Evolutionary conservation across 2,797 vertebrate genomes (phyloP).

Genomic region (Lacerta agilis): DNA sequence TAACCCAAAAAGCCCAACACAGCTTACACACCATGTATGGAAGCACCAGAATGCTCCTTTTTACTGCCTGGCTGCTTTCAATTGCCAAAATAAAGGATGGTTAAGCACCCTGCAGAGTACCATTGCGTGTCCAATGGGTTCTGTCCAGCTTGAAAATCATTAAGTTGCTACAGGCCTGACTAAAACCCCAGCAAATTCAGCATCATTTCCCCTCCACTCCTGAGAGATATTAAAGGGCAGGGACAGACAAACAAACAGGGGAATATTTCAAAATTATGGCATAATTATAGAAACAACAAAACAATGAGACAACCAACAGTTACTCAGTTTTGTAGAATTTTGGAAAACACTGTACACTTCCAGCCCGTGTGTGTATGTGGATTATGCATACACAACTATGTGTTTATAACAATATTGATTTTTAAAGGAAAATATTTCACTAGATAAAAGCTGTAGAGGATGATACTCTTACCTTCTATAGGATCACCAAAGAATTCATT

Average conservation of each 20-base stretch:
- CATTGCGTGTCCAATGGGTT: not conserved
- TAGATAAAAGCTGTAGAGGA: slow-evolving; percentile 28
- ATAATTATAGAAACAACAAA: not conserved
- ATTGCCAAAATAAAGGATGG: not conserved
- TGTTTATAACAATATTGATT: slow-evolving; percentile 22
- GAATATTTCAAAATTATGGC: not conserved
- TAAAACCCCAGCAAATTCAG: not conserved
- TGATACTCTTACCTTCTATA: slow-evolving; percentile 84
- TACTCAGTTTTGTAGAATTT: not conserved
- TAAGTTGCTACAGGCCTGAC: not conserved
- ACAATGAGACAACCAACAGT: not conserved
- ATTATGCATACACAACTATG: not conserved
- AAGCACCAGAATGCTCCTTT: not conserved
- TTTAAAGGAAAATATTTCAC: slow-evolving; percentile 30
- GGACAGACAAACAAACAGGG: not conserved
- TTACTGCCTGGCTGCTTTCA: not conserved
- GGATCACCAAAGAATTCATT: slow-evolving; percentile 96
- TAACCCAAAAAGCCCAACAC: not conserved
- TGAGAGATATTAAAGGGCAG: not conserved
- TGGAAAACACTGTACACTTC: not conserved
- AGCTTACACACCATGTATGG: not conserved
- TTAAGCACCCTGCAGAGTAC: no score
- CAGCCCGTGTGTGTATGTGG: not conserved
- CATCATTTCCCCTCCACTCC: not conserved
- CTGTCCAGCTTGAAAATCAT: no score